Percentiles rank a stretch among this genome's conserved stretches.
Conservation (phyloP, 2,113 vertebrate species). For the Cettia cetti region DNA sequence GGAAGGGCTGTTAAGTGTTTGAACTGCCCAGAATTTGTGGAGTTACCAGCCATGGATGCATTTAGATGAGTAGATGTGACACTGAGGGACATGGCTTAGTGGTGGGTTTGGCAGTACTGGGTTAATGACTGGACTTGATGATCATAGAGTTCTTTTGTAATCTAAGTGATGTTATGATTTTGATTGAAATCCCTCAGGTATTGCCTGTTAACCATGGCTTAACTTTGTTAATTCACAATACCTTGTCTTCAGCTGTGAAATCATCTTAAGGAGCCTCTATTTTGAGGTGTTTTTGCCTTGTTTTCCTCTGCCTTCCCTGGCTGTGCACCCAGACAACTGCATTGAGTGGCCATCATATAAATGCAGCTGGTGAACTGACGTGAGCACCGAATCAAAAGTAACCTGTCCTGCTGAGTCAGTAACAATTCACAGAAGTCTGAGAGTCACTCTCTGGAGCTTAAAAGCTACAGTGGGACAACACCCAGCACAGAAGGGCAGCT, state of each 20-base stretch:
- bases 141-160: neutral
- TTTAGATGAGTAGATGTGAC: neutral
- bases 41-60: neutral
- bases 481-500: neutral
- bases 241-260: neutral
- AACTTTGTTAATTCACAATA: neutral
- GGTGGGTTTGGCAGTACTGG: neutral
- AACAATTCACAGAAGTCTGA: neutral
- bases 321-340: neutral
- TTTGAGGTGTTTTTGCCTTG: rapidly evolving
- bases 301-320: neutral
- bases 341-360: rapidly evolving
- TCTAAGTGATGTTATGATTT: neutral
- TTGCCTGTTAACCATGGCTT: neutral
- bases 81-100: neutral
- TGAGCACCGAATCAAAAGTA: neutral
- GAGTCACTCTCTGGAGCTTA: neutral
- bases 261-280: neutral
- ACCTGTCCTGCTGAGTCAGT: neutral
- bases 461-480: neutral
- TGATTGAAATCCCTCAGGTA: neutral
- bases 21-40: neutral
- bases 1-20: neutral
- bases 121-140: neutral
- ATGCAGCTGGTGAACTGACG: neutral